Conservation (phyloP, 2,888 invertebrate species). For the Melieria omissa region DNA sequence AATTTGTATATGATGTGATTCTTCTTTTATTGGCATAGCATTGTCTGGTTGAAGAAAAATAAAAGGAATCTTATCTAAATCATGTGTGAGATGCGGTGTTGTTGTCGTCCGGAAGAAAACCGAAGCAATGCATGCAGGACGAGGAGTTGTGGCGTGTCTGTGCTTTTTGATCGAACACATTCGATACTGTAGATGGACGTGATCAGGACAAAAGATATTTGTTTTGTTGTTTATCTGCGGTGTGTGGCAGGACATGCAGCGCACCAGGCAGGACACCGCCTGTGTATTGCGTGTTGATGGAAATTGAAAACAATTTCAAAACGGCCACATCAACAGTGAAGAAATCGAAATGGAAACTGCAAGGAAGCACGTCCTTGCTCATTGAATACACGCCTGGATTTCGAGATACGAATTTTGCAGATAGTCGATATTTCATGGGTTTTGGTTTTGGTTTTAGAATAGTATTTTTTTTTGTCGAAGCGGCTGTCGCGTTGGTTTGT, state of each 20-base stretch:
- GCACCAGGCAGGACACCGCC: too few relatives aligned
- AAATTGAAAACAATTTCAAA: not conserved
- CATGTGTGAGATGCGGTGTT: conserved; percentile 12
- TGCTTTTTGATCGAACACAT: conserved; percentile 47
- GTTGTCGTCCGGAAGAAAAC: conserved; percentile 37
- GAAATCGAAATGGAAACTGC: conserved; percentile 5
- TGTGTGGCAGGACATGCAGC: not conserved
- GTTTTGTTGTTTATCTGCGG: too few relatives aligned
- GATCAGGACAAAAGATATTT: conserved; percentile 46
- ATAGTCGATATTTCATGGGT: not conserved
- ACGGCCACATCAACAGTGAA: not conserved
- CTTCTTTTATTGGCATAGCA: too few relatives aligned
- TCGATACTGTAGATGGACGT: conserved; percentile 48
- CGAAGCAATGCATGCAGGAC: conserved; percentile 17
- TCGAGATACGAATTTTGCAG: conserved; percentile 11
- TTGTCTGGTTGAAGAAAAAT: too few relatives aligned
- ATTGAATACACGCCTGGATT: conserved; percentile 13
- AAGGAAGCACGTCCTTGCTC: conserved; percentile 34
- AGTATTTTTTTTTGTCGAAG: conserved; percentile 8
- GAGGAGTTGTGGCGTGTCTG: not conserved
- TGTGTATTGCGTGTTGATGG: too few relatives aligned
- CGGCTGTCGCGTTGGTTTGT: conserved; percentile 17
- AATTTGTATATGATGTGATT: too few relatives aligned
- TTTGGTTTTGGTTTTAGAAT: not conserved
- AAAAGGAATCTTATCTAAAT: too few relatives aligned